These are phyloP conservation scores for Coturnix japonica DNA, from an alignment of 2,113 vertebrate genomes.

Conservation along the genomic window DNA sequence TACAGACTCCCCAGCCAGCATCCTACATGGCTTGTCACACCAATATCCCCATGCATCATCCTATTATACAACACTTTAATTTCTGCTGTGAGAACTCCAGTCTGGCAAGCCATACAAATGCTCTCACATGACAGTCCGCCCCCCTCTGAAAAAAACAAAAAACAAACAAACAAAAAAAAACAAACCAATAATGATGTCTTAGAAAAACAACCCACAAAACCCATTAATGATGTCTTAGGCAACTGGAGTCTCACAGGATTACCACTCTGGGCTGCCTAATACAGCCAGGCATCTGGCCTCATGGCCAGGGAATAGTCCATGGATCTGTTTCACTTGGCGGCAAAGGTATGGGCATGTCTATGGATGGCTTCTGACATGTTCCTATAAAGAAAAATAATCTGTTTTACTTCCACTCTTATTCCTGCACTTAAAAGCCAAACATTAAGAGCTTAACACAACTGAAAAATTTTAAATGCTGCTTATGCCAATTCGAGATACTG, in stretches of 20 bases:
- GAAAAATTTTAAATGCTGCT: neutral
- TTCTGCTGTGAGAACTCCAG: neutral
- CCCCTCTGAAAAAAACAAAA: neutral
- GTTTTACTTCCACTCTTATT: neutral
- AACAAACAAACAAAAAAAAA: neutral
- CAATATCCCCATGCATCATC: neutral
- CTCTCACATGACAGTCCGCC: neutral
- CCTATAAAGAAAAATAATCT: neutral
- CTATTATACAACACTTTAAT: neutral
- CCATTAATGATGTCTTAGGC: neutral
- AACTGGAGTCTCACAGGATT: neutral
- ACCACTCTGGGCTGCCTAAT: neutral
- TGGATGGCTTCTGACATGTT: neutral
- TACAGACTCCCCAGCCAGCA: neutral
- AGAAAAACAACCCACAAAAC: neutral
- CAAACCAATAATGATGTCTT: neutral
- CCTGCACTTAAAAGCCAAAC: neutral
- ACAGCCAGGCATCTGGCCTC: neutral
- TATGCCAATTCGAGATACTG: neutral
- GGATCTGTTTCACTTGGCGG: neutral
- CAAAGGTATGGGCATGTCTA: neutral
- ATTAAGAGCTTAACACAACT: neutral
- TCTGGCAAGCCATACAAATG: neutral
- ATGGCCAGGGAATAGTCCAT: neutral
- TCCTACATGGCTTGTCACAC: rapidly evolving